These are phyloP conservation scores for Ichneumoninae sp. DNA, from an alignment of 2,888 invertebrate species.

Conservation along the genomic window DNA sequence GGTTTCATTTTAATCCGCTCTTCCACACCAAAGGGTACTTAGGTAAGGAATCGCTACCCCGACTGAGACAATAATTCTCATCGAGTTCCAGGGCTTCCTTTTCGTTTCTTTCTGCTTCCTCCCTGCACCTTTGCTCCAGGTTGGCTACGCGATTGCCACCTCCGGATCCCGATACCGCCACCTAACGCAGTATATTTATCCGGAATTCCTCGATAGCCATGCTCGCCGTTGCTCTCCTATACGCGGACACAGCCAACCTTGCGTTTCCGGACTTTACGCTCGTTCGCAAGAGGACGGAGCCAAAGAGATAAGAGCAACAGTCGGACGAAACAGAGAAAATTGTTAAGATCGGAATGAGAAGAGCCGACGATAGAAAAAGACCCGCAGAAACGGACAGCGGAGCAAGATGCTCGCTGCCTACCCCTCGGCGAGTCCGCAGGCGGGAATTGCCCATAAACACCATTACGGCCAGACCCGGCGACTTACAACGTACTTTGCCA, in stretches of 20 bases:
- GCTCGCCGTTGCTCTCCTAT: slow-evolving; percentile 46
- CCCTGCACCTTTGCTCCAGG: slow-evolving; percentile 32
- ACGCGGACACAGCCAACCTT: slow-evolving; percentile 42
- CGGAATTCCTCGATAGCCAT: slow-evolving; percentile 73
- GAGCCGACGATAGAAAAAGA: slow-evolving; percentile 46
- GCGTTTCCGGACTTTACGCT: slow-evolving; percentile 71
- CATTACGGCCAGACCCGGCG: slow-evolving; percentile 79
- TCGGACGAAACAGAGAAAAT: slow-evolving; percentile 25
- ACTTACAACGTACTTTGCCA: slow-evolving; percentile 80
- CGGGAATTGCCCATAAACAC: slow-evolving; percentile 81
- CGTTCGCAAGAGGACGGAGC: neutral
- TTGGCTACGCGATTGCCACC: slow-evolving; percentile 51
- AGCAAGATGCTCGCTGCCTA: slow-evolving; percentile 56
- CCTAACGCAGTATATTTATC: slow-evolving; percentile 73
- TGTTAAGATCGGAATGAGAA: slow-evolving; percentile 20
- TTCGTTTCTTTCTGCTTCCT: slow-evolving; percentile 31
- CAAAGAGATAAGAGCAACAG: slow-evolving; percentile 1
- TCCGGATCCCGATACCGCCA: slow-evolving; percentile 52
- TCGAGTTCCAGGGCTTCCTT: slow-evolving; percentile 33
- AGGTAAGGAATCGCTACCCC: slow-evolving; percentile 66
- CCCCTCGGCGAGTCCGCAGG: slow-evolving; percentile 62
- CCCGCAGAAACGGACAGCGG: slow-evolving; percentile 46
- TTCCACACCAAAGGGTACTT: neutral
- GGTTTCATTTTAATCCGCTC: neutral
- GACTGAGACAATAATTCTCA: slow-evolving; percentile 65